Conservation (phyloP, 2,888 invertebrate species). For the Embidobia sp. region DNA sequence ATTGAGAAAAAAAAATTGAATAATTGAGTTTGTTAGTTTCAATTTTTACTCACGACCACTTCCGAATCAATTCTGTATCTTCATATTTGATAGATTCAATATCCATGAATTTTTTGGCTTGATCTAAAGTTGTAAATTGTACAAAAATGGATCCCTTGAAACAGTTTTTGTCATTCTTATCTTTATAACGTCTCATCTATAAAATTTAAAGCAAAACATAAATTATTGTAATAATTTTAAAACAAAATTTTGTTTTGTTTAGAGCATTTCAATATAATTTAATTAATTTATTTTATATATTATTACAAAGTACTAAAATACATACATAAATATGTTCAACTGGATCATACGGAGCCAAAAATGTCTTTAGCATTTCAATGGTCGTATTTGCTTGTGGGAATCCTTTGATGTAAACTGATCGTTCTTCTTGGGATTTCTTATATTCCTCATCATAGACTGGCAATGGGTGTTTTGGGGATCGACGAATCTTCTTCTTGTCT, state of each 20-base stretch:
- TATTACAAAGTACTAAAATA: too few relatives aligned
- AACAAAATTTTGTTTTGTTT: slow-evolving; percentile 14
- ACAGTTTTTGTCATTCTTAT: slow-evolving; percentile 85
- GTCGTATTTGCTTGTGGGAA: slow-evolving; percentile 87
- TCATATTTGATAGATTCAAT: slow-evolving; percentile 86
- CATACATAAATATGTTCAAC: slow-evolving; percentile 80
- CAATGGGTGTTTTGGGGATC: slow-evolving; percentile 88
- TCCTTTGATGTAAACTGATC: slow-evolving; percentile 94
- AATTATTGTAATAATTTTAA: too few relatives aligned
- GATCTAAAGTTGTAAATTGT: slow-evolving; percentile 91
- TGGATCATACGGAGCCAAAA: slow-evolving; percentile 86
- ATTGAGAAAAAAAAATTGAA: slow-evolving; percentile 1
- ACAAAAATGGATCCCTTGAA: slow-evolving; percentile 97
- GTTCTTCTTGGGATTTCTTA: slow-evolving; percentile 88
- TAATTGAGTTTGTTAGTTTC: too few relatives aligned
- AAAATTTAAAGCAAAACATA: too few relatives aligned
- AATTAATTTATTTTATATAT: too few relatives aligned
- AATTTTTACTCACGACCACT: slow-evolving; percentile 87
- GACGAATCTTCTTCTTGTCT: slow-evolving; percentile 87
- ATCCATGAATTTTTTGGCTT: slow-evolving; percentile 90
- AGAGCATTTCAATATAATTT: too few relatives aligned
- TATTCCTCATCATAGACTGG: slow-evolving; percentile 93
- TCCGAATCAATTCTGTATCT: slow-evolving; percentile 85
- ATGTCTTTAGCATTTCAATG: slow-evolving; percentile 88
- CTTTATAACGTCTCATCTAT: slow-evolving; percentile 83